Conservation (phyloP, 2,888 invertebrate genomes). For the Myopa testacea region DNA sequence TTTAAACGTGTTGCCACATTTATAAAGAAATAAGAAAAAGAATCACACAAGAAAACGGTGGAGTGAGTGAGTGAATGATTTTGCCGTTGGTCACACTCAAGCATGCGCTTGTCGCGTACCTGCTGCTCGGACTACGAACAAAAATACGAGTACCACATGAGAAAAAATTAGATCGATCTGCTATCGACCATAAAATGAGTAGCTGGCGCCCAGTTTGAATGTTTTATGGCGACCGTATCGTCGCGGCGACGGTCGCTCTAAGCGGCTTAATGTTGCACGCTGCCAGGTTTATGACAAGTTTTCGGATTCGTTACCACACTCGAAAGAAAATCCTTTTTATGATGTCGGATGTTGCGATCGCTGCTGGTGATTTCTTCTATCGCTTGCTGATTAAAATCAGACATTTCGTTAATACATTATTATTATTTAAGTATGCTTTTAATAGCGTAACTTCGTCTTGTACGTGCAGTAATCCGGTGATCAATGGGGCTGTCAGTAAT, state of each 20-base stretch:
- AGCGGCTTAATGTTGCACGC: neutral
- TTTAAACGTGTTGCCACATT: slow-evolving; percentile 25
- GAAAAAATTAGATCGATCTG: neutral
- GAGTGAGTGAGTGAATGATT: too few relatives aligned
- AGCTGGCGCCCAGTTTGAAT: slow-evolving; percentile 1
- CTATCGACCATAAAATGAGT: neutral
- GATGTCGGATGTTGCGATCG: neutral
- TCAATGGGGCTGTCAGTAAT: neutral
- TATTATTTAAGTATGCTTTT: neutral
- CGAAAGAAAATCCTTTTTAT: neutral
- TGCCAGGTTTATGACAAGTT: neutral
- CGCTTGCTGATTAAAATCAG: neutral
- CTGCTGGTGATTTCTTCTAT: neutral
- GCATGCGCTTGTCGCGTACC: too few relatives aligned
- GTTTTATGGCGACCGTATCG: too few relatives aligned
- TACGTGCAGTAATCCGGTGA: neutral
- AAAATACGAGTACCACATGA: too few relatives aligned
- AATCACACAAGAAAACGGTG: too few relatives aligned
- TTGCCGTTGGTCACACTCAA: too few relatives aligned
- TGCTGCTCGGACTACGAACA: neutral
- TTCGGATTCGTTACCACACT: neutral
- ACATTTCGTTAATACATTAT: slow-evolving; percentile 5
- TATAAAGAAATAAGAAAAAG: neutral
- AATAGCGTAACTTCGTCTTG: neutral
- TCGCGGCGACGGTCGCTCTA: neutral